Base-by-base conservation (phyloP, 2,888 invertebrate genomes). In the Lamellibrachia satsuma region DNA sequence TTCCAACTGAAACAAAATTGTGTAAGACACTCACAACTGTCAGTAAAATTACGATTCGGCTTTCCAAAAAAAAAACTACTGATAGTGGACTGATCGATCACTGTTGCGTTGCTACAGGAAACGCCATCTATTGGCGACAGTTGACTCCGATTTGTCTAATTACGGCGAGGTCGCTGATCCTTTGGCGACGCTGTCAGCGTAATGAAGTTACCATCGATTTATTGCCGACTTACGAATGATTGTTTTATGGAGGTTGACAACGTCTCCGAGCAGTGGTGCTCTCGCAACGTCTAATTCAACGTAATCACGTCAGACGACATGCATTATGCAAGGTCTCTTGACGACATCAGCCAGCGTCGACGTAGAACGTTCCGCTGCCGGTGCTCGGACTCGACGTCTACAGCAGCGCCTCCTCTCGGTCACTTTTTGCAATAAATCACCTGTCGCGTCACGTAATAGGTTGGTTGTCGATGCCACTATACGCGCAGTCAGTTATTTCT, bases 181-280 rank as follows among this genome's bases (percentile, higher is more conserved):
- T 22, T 75, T 75, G n/a, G 75, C 75, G 75, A 22, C 75, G 75
- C 75, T 75, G 75, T 75, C 75, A 75, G 75, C 75, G 22, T 75
- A 75, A 75, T 75, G 75, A 75, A 75, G 75, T 75, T 75, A 75
- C 75, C 75, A 75, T 75, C 22, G 75, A 75, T 75, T 75, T 75
- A 15, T 75, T n/a, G 75, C 15, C 75, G 75, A 75, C 75, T 75
- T 75, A 75, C 75, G 75, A 75, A 75, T 75, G 75, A 75, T 75
- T 75, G 75, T 75, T 75, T 75, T 75, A 75, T 75, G 75, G 75
- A 75, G 15, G 75, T 75, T 75, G 75, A 75, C 75, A 75, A 75
- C 15, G 15, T 75, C 15, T 15, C 15, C 75, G 75, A 6, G 75
- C 75, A 75, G n/a, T 75, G 75, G 75, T n/a, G 75, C 22, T 11